Evolutionary conservation across 2,888 invertebrate genomes (phyloP), one percentile per base, ranked within the genome.

Genomic region (Entomobrya proxima): DNA sequence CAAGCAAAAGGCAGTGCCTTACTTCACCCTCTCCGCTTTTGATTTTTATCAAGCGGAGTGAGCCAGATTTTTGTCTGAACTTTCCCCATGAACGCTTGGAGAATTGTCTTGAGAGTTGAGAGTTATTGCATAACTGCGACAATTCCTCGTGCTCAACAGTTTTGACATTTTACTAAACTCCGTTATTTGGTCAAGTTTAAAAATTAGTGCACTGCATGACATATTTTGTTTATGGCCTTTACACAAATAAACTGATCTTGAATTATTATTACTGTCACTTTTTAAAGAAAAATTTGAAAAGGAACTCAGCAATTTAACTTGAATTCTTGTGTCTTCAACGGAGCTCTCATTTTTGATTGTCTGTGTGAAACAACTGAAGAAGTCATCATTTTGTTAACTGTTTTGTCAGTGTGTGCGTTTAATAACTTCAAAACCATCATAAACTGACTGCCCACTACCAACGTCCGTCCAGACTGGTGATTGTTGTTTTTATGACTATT

Each of bases 61-160:
- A 55, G 58, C 55, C n/a, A 37, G 24, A 55, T 21, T 72, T 64
- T 58, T 47, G 82, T 82, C 82, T 82, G 82, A 82, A 82, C 82
- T 82, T 82, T 82, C 82, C 82, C 82, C 82, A 50, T 55, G 18
- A 40, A 35, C 35, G 30, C 50, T 77, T n/a, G n/a, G 50, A 37
- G 27, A 72, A 44, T 30, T 47, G 40, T 61, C 40, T 37, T 69
- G 76, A 50, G 21, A 18, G 24, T 11, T 11, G 58, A 15, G 58
- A 58, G 40, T 24, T 50, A 77, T 58, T 37, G 58, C 52, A 32
- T 75, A 52, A 75, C 75, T 30, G 6, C 21, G 32, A n/a, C 9
- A n/a, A 18, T 37, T 5, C 2, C 55, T 7, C 4, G 55, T 7
- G 55, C 27, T 47, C n/a, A 27, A 2, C 9, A 21, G 18, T 61